Base-by-base conservation (phyloP, 2,113 vertebrate genomes). In the Mastomys natalensis region DNA sequence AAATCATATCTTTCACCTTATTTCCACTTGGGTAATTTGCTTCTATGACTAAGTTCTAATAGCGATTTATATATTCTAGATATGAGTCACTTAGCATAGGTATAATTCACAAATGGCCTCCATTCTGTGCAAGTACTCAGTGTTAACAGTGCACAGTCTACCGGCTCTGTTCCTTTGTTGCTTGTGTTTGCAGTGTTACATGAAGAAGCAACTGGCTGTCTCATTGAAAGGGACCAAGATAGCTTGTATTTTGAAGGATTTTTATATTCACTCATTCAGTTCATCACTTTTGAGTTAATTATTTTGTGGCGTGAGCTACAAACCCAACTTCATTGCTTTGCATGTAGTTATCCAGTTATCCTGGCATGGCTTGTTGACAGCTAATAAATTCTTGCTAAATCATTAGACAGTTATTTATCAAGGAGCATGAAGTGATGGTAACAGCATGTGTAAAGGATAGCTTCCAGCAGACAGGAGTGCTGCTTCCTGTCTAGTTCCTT, bases 1-100 rank as follows among this genome's bases (percentile, higher is more conserved):
- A 93, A 80, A 37, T 91, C 68, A n/a, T 24, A 62, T 73, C 24
- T 51, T 87, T 93, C 91, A 87, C 55, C 78, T 34, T 34, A 37
- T 70, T 80, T 93, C 45, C 55, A 53, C 37, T 68, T 84, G 76
- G n/a, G 34, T 64, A 80, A 62, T 72, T 72, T 85, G 29, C 78
- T 31, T 76, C 64, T 91, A 81, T 51, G 92, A 43, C 12, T 68
- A 48, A 93, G 53, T 90, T 89, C 5, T 48, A 58, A 53, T 31
- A 76, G 26, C 68, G 26, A 68, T 40, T 62, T 72, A 68, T 8
- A 34, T 66, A 87, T 31, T 76, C 58, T 93, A 64, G 31, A 45
- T 82, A 34, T 17, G 51, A 76, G 26, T 45, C 37, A 78, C 45
- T 87, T 68, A 55, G 21, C 19, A 22, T 34, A 68, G n/a, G 4